Evolutionary conservation across 2,888 invertebrate genomes (phyloP).

Genomic region (Coenonympha arcania): DNA sequence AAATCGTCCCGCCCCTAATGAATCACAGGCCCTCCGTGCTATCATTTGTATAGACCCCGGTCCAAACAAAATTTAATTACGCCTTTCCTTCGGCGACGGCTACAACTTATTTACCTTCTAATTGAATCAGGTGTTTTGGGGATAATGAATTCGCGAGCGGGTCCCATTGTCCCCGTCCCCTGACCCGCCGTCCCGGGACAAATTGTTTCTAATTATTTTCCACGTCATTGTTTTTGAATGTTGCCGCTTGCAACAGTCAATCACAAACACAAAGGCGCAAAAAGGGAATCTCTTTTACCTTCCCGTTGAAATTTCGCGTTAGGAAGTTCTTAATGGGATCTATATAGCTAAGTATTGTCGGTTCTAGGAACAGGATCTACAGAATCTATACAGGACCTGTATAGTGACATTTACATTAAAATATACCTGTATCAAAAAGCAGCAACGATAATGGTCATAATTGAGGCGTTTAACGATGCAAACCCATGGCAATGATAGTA

Average conservation of each 20-base stretch:
- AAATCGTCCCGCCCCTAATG: slow-evolving; percentile 20
- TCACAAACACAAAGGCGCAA: slow-evolving; percentile 8
- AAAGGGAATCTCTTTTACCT: slow-evolving; percentile 6
- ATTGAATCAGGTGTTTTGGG: slow-evolving; percentile 36
- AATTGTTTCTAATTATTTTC: slow-evolving; percentile 24
- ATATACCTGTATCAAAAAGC: no score
- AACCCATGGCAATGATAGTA: no score
- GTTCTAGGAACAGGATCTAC: no score
- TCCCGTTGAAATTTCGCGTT: slow-evolving; percentile 1
- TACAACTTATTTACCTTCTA: slow-evolving; percentile 31
- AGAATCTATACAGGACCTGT: no score
- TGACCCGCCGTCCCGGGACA: slow-evolving; percentile 19
- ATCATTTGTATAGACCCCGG: slow-evolving; percentile 25
- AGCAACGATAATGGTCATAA: no score
- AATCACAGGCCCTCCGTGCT: slow-evolving; percentile 14
- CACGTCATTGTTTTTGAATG: slow-evolving; percentile 22
- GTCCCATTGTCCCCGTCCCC: slow-evolving; percentile 20
- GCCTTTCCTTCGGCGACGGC: slow-evolving; percentile 23
- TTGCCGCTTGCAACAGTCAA: slow-evolving; percentile 16
- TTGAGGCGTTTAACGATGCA: no score
- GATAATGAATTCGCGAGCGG: slow-evolving; percentile 30
- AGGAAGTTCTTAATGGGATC: not conserved
- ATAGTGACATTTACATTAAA: no score
- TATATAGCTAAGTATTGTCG: not conserved
- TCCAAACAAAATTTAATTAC: slow-evolving; percentile 33